Evolutionary conservation across 2,888 invertebrate species (phyloP).

Genomic region (Thysanoteuthis rhombus): DNA sequence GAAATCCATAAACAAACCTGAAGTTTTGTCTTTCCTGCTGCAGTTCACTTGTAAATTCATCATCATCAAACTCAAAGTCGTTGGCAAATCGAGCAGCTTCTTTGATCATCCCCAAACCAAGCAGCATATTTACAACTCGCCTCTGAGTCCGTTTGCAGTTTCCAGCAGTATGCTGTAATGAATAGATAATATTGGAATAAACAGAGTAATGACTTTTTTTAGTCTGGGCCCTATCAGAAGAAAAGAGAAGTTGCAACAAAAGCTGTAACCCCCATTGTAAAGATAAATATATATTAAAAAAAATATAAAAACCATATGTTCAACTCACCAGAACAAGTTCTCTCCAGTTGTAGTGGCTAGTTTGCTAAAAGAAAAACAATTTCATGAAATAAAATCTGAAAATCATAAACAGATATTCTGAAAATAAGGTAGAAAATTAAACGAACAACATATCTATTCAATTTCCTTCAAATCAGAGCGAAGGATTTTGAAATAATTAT

Average conservation of each 20-base stretch:
- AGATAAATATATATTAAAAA: neutral
- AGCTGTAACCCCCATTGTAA: too few relatives aligned
- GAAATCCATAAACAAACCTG: neutral
- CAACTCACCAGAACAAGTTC: constrained; percentile 24
- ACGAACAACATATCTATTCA: too few relatives aligned
- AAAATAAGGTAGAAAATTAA: too few relatives aligned
- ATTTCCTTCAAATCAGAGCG: too few relatives aligned
- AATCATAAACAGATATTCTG: too few relatives aligned
- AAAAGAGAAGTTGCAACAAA: too few relatives aligned
- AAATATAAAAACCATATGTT: neutral
- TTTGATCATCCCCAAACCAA: constrained; percentile 14
- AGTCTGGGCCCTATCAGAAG: neutral
- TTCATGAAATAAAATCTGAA: neutral
- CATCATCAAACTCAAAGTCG: constrained; percentile 22
- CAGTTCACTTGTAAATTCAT: constrained; percentile 15
- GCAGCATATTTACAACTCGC: constrained; percentile 20
- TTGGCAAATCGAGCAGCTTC: constrained; percentile 29
- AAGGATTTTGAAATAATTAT: too few relatives aligned
- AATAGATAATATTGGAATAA: neutral
- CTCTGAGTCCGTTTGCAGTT: constrained; percentile 16
- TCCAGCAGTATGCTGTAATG: constrained; percentile 1
- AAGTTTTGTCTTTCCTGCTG: constrained; percentile 18
- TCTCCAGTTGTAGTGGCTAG: constrained; percentile 19
- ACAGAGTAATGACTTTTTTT: too few relatives aligned
- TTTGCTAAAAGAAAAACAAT: constrained; percentile 22